Base-by-base conservation (phyloP, 1,140 invertebrate genomes). In the Bombus confusus region DNA sequence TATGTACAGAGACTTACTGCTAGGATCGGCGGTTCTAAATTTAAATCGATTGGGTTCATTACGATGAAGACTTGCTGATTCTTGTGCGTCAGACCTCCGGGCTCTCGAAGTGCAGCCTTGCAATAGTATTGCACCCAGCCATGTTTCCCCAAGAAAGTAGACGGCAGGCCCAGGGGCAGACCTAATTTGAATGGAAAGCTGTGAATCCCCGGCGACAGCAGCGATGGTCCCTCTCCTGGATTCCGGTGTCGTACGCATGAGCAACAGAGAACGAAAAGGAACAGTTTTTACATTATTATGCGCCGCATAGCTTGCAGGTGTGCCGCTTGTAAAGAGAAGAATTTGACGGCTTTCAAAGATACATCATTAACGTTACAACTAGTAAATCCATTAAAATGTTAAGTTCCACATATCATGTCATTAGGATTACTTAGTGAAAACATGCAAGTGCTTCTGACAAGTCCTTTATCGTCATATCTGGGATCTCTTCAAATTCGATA, bases 21-120 rank as follows among this genome's bases (percentile, higher is more conserved):
- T 86, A 99, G 95, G 88, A 98, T 97, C 4, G 98, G 96, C 52
- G 98, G 98, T 92, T 99, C 98, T 91, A 98, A 95, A 95, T 99
- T 99, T 85, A 99, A 95, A 95, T 99, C 98, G 83, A 99, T 98
- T 2, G 98, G 98, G 94, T 98, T 99, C 98, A 99, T 99, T 1
- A 99, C 98, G 90, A 99, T 98, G 94, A 99, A 99, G 15, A 99
- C 98, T 95, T 99, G 98, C 94, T 99, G 98, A 93, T 99, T 99
- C 95, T 99, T 99, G 93, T 99, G 98, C 8, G 98, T 98, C 22
- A 99, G 95, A 4, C 98, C 98, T 88, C 98, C 98, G 3, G 98
- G 97, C 93, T 99, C 98, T 75, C 98, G 96, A 1, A 99, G 95
- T 3, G 98, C 98, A 12, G 98, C 98, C 94, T 98, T 98, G 92